Evolutionary conservation across 2,888 invertebrate species (phyloP), one percentile per base, ranked within the genome.

Genomic region (Microctonus hyperodae): DNA sequence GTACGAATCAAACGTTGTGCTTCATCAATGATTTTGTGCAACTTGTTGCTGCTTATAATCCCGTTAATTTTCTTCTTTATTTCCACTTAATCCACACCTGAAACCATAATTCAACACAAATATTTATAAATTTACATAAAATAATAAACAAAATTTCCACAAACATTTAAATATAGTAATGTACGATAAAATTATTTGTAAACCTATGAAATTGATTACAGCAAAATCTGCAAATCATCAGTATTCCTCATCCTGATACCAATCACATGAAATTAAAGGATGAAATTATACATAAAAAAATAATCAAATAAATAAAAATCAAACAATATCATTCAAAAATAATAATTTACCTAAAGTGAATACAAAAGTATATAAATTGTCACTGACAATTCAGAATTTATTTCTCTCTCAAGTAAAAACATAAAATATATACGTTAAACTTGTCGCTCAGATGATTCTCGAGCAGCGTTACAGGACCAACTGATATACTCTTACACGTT

Each of bases 401-500:
- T 44, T 9, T 20, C 4, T 4, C 9, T 20, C 4, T 4, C 6
- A 16, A 44, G 4, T 44, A 16, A 44, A 44, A 44, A 16, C 9
- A 44, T 44, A n/a, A 44, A 35, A 35, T 9, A 35, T 9, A 16
- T 16, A n/a, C 16, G 16, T 16, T 20, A 1, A 7, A 6, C 16
- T 7, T 9, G 16, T 44, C 20, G 28, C 7, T 7, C 16, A 44
- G 44, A 16, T 44, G 44, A 44, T 44, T 16, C 44, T 44, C 16
- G 44, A 9, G 7, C 16, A 9, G 16, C 44, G 44, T 44, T 44
- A 44, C 44, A 44, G 44, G 44, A 44, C 44, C 16, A 44, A 44
- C 44, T 44, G 44, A 44, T 16, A 44, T 16, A 44, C 44, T 44
- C 44, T 16, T n/a, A 44, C 44, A 44, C 44, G 44, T 44, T 44